These are phyloP conservation scores for Campylorhamphus procurvoides DNA, from an alignment of 2,113 vertebrate species.

Conservation along the genomic window DNA sequence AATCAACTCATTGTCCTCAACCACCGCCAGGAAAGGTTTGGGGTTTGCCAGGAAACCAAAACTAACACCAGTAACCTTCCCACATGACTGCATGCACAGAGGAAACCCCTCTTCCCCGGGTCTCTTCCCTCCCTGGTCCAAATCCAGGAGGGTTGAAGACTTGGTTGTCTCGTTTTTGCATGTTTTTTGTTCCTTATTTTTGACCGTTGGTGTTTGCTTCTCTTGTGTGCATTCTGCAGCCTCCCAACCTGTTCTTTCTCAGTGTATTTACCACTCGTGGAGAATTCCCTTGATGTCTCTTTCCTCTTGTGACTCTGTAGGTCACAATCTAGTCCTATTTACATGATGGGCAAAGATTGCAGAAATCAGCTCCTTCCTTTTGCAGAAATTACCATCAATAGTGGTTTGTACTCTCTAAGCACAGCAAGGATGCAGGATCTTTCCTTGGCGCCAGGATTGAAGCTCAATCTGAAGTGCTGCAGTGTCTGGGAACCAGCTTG, in stretches of 20 bases:
- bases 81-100: slow-evolving; percentile 74
- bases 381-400: neutral
- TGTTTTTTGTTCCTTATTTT: slow-evolving; percentile 3
- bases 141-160: slow-evolving; percentile 33
- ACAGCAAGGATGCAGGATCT: neutral
- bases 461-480: neutral
- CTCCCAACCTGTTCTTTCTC: neutral
- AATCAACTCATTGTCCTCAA: neutral
- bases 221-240: neutral
- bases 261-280: neutral
- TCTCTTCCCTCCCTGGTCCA: slow-evolving; percentile 14
- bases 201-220: neutral
- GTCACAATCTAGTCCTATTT: slow-evolving; percentile 7
- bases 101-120: neutral
- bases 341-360: neutral
- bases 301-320: neutral
- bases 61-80: slow-evolving; percentile 79
- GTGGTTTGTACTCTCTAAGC: neutral
- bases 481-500: neutral
- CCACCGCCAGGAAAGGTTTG: neutral
- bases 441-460: neutral
- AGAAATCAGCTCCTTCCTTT: neutral
- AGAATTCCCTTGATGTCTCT: neutral
- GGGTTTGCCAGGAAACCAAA: neutral
- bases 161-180: slow-evolving; percentile 45